Base-by-base conservation (phyloP, 2,113 vertebrate species). In the Clarias magur region DNA sequence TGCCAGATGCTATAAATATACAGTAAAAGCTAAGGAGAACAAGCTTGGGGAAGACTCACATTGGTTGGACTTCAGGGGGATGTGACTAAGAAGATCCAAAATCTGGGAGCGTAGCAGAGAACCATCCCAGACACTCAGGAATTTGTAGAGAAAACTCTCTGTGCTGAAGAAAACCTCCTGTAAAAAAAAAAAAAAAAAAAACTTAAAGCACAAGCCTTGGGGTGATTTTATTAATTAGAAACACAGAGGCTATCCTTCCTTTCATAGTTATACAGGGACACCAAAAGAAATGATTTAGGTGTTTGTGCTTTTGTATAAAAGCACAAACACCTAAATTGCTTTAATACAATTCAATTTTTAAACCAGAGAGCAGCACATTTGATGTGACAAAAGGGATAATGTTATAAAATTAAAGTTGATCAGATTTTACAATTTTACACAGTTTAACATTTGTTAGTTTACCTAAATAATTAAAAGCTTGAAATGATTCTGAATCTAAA, bases 91-190 rank as follows among this genome's bases (percentile, higher is more conserved):
- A 19, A 99, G 94, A 19, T 89, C 92, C 54, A 99, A 95, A 91
- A 99, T 79, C 89, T 98, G 95, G 12, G 97, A 91, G 65, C 91
- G 93, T 85, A 96, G 96, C 67, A 93, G 94, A 48, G 80, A 75
- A 15, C 98, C 97, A 76, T 99, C 97, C 98, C 97, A 99, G 60
- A 97, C 92, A 78, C 92, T 96, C 81, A 99, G 95, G 85, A 95
- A 97, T 91, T 96, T 98, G 82, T 95, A 97, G 6, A 99, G 92
- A 91, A 99, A 99, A 38, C 93, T 94, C 90, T 99, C 97, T 42
- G 95, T 96, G 68, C 96, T 95, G 89, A 94, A 91, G 93, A 99
- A 98, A 0, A 97, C 96, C 89, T 98, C 97, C 98, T 99, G 90
- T 82, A 7, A 62, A 86, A 68, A 23, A 34, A 34, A 34, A 34